Evolutionary conservation across 2,888 invertebrate species (phyloP).

Genomic region (Silvanus unidentatus): DNA sequence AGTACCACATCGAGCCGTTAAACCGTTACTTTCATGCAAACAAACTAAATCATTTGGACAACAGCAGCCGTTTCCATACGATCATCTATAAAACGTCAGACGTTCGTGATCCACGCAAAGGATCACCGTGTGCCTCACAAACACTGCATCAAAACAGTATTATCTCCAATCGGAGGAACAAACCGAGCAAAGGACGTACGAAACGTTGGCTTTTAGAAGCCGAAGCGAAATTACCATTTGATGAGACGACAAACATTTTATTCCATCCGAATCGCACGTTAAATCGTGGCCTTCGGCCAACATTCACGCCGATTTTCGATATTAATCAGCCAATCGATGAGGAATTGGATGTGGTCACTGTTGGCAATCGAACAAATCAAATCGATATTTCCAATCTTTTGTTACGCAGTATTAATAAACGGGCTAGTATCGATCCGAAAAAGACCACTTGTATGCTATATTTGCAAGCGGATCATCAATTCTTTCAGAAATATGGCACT

Average conservation of each 20-base stretch:
- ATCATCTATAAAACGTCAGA: conserved; percentile 80
- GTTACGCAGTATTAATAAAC: conserved; percentile 57
- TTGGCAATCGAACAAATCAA: conserved; percentile 31
- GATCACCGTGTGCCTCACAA: conserved; percentile 39
- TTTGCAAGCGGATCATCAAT: conserved; percentile 93
- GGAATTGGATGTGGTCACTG: conserved; percentile 35
- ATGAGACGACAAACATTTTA: conserved; percentile 48
- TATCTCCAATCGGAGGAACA: conserved; percentile 23
- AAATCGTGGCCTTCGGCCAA: conserved; percentile 36
- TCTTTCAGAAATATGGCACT: conserved; percentile 89
- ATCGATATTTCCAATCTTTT: conserved; percentile 47
- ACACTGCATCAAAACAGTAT: conserved; percentile 22
- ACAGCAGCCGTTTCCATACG: conserved; percentile 57
- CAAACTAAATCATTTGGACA: conserved; percentile 26
- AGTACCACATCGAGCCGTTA: conserved; percentile 80
- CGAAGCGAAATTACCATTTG: conserved; percentile 46
- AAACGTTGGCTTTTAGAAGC: conserved; percentile 60
- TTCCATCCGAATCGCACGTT: conserved; percentile 46
- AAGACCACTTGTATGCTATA: conserved; percentile 94
- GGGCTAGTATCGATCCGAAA: conserved; percentile 71
- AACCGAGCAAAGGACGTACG: conserved; percentile 18
- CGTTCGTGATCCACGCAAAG: conserved; percentile 53
- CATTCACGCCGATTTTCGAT: conserved; percentile 42
- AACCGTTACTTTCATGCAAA: conserved; percentile 56
- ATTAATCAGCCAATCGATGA: conserved; percentile 41